A percentile compares a stretch with the other conserved stretches of the same genome.
These are phyloP conservation scores for Galago senegalensis DNA, from an alignment of 2,797 vertebrate species.

Conservation along the genomic window DNA sequence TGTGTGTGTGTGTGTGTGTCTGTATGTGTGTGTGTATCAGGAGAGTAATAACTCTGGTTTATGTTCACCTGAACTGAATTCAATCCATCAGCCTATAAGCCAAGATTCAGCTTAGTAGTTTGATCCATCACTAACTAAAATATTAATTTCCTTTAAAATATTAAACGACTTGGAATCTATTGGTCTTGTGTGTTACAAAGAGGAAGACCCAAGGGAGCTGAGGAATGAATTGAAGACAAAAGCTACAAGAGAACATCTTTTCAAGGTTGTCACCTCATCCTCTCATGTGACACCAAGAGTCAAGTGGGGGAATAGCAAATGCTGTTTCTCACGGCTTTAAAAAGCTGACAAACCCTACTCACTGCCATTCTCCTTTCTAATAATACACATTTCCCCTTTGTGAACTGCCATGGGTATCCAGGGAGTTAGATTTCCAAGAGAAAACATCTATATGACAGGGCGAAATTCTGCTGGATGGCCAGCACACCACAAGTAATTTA, in stretches of 20 bases:
- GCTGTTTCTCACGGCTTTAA: conserved; percentile 63
- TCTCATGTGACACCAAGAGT: not conserved
- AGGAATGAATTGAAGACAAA: conserved; percentile 73
- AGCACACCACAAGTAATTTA: not conserved
- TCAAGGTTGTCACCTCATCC: conserved; percentile 49
- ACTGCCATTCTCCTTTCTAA: conserved; percentile 67
- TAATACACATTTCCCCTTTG: conserved; percentile 71
- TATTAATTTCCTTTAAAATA: conserved; percentile 73
- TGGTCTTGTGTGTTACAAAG: conserved; percentile 9
- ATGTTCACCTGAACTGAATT: conserved; percentile 21
- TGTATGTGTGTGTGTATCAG: not conserved
- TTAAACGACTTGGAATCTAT: conserved; percentile 50
- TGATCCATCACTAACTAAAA: conserved; percentile 65
- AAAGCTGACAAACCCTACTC: conserved; percentile 72
- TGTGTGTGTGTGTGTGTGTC: not conserved
- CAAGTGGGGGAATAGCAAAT: not conserved
- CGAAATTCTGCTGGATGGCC: conserved; percentile 34
- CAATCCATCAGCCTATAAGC: not conserved
- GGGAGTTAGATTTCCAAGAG: conserved; percentile 66
- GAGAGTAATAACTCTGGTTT: not conserved
- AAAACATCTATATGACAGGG: conserved; percentile 65
- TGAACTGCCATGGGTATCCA: conserved; percentile 48
- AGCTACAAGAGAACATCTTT: conserved; percentile 2
- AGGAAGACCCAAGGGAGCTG: not conserved
- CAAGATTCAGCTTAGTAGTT: conserved; percentile 46